Base-by-base conservation (phyloP, 2,888 invertebrate genomes). In the Oconnorella tubifera region DNA sequence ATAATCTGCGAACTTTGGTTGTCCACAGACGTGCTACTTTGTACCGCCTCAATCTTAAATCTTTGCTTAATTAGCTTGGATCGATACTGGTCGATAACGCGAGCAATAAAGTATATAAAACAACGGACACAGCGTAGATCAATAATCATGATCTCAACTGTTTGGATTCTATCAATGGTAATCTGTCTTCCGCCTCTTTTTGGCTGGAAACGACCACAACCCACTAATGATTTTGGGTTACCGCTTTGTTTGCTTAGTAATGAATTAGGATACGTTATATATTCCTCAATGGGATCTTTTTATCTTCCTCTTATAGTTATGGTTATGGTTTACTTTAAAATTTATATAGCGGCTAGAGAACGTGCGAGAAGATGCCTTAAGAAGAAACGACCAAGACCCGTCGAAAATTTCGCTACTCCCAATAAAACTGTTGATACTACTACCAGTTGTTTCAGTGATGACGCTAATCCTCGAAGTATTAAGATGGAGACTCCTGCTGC, bases 281-380 rank as follows among this genome's bases (percentile, higher is more conserved):
- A 98, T 85, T 98, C 97, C 27, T 94, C 97, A 27, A 87, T 96
- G 77, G 98, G 98, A 75, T 98, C 97, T 78, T 99, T 99, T 87
- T 99, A 95, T 87, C 93, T 99, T 82, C 98, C 99, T 69, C 94
- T 95, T 79, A 92, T 96, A 83, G 95, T 99, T 82, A 98, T 99
- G 97, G 96, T 98, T 79, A 96, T 98, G 85, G 99, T 99, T 70
- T 99, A 99, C 85, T 94, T 95, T 83, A 89, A 96, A 84, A 98
- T 99, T 85, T 99, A 96, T 86, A 92, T 89, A 84, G 96, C 96
- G 50, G 96, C 97, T 60, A 91, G 95, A 82, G 90, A 91, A 60
- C 83, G 96, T 59, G 96, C 96, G 73, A 85, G 95, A 69, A 86
- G 94, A 63, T 62, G 60, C 48, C 59, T 70, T 6, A n/a, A n/a